Evolutionary conservation across 2,888 invertebrate genomes (phyloP), one percentile per base, ranked within the genome.

Genomic region (Ophion costatus): DNA sequence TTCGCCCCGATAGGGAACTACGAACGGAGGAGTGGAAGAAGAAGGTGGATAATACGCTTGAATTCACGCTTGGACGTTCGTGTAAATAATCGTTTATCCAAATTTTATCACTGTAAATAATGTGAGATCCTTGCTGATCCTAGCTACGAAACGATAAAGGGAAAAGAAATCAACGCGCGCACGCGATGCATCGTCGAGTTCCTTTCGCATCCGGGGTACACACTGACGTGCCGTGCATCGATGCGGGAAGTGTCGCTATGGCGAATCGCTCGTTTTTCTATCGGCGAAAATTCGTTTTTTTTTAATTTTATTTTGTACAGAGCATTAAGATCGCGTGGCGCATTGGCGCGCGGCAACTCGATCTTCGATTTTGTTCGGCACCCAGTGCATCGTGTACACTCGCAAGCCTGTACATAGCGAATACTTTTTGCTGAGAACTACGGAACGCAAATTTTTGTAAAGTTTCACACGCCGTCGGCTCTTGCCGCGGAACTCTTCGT

Each of bases 31-130:
- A 73, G 51, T 14, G 14, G 56, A 6, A 38, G 20, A 33, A n/a
- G 29, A 33, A 10, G 22, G 38, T 9, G 11, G 70, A 56, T 11
- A 56, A 70, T 71, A 51, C n/a, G 51, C 20, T 74, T 17, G 17
- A 61, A 70, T 61, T 78, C 24, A 45, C 57, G 71, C 71, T 17
- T 64, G 71, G 71, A 57, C 71, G 63, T 63, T 71, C 71, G 56
- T 80, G 80, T 80, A 80, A 73, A 77, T 77, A 77, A 67, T 24
- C 17, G 57, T 59, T 67, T 38, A 17, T 77, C 11, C n/a, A 38
- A 22, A 64, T 17, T 80, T 42, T 45, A 22, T 51, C 14, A 57
- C 33, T 80, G 80, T 80, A 73, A 71, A 80, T 78, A 76, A 20
- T 29, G 20, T 14, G 56, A 24, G 14, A 57, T 64, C 29, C 24